These are phyloP conservation scores for Bovichtus diacanthus DNA, from an alignment of 2,797 vertebrate species.

Conservation along the genomic window DNA sequence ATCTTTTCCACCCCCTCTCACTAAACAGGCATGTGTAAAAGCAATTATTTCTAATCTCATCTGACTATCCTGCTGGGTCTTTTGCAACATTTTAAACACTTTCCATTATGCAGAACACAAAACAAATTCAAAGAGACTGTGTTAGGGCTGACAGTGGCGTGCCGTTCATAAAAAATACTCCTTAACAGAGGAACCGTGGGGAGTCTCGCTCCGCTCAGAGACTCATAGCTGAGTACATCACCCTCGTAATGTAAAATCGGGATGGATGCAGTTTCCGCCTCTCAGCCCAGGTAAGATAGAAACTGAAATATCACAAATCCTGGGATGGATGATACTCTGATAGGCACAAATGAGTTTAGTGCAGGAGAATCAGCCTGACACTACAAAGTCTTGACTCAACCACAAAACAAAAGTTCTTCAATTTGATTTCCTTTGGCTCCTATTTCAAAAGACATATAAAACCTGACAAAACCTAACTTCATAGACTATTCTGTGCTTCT, in stretches of 20 bases:
- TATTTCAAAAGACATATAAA: slow-evolving; percentile 17
- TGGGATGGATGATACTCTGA: background rate
- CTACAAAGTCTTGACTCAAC: slow-evolving; percentile 7
- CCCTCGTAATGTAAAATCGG: background rate
- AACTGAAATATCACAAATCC: slow-evolving; percentile 15
- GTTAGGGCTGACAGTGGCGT: slow-evolving; percentile 11
- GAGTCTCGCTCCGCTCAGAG: background rate
- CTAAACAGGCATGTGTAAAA: slow-evolving; percentile 30
- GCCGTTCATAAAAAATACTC: slow-evolving; percentile 20
- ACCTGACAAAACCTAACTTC: slow-evolving; percentile 10
- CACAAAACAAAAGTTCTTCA: slow-evolving; percentile 32
- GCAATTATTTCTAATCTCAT: slow-evolving; percentile 56
- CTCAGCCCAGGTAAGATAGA: slow-evolving; percentile 8
- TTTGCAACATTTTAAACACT: slow-evolving; percentile 38
- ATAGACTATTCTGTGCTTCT: slow-evolving; percentile 22
- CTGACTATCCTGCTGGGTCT: slow-evolving; percentile 26
- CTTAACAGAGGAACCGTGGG: slow-evolving; percentile 10
- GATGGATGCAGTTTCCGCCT: slow-evolving; percentile 13
- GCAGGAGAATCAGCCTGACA: slow-evolving; percentile 8
- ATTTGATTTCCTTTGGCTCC: slow-evolving; percentile 14
- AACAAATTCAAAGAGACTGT: background rate
- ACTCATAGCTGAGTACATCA: slow-evolving; percentile 3
- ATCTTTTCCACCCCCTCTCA: slow-evolving; percentile 37
- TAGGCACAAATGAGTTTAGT: slow-evolving; percentile 2
- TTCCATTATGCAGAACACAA: slow-evolving; percentile 28